A percentile compares a stretch with the other conserved stretches of the same genome.
These are phyloP conservation scores for Acanthacorydalis orientalis DNA, from an alignment of 2,888 invertebrate species.

Conservation along the genomic window DNA sequence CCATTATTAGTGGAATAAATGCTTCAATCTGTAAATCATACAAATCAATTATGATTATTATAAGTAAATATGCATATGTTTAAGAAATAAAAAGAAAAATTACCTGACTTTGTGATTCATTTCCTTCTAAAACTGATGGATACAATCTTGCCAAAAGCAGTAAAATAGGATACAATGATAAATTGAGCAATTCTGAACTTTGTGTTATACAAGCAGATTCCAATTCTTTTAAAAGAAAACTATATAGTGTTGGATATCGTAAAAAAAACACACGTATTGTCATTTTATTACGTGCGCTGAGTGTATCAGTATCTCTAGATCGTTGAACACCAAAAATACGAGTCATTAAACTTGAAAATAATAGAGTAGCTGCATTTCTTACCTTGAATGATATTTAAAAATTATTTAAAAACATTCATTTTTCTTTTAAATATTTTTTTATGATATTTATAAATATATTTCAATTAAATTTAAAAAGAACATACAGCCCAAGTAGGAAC, in stretches of 20 bases:
- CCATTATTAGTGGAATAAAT: conserved; percentile 44
- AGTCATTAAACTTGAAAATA: conserved; percentile 67
- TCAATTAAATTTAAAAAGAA: conserved; percentile 8
- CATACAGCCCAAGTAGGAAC: conserved; percentile 62
- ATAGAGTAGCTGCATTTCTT: conserved; percentile 70
- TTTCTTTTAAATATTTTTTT: too few relatives aligned
- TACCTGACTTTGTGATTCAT: conserved; percentile 50
- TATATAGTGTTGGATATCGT: conserved; percentile 42
- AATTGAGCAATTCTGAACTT: conserved; percentile 28
- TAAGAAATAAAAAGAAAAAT: conserved; percentile 4
- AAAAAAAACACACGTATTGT: conserved; percentile 68
- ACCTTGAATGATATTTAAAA: conserved; percentile 32
- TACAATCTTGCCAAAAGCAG: conserved; percentile 62
- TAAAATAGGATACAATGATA: conserved; percentile 58
- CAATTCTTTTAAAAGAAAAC: conserved; percentile 28
- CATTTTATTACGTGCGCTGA: conserved; percentile 49
- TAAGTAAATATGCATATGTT: neutral
- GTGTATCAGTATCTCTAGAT: conserved; percentile 35
- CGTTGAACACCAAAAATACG: conserved; percentile 76
- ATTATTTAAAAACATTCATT: neutral
- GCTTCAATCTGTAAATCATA: conserved; percentile 35
- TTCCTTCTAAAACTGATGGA: conserved; percentile 54
- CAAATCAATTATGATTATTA: neutral
- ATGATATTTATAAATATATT: too few relatives aligned
- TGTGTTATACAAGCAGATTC: conserved; percentile 7